Evolutionary conservation across 2,888 invertebrate species (phyloP).

Genomic region (Arctia plantaginis): DNA sequence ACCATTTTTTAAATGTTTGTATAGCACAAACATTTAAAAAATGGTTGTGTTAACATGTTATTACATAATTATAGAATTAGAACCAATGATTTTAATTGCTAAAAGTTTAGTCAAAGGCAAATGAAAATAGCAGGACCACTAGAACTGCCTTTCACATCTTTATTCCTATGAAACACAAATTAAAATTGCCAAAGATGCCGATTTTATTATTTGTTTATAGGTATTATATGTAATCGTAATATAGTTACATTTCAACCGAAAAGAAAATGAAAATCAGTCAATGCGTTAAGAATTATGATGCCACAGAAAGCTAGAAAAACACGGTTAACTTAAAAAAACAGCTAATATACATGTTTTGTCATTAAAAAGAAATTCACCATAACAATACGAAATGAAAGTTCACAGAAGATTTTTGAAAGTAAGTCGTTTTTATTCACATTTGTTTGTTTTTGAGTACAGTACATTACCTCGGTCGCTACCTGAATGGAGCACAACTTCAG

Average conservation of each 20-base stretch:
- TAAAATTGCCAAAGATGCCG: no score
- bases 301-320: no score
- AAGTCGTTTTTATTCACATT: slow-evolving; percentile 1
- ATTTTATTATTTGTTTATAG: no score
- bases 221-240: no score
- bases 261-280: no score
- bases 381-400: background rate
- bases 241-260: no score
- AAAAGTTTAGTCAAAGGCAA: background rate
- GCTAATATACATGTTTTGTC: background rate
- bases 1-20: background rate
- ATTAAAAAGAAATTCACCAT: background rate
- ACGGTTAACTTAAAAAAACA: no score
- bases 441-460: slow-evolving; percentile 5
- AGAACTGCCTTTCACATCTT: background rate
- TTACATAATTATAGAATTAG: background rate
- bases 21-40: background rate
- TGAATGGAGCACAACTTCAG: slow-evolving; percentile 37
- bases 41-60: background rate
- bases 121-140: background rate
- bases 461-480: slow-evolving; percentile 16
- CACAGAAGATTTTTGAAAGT: background rate
- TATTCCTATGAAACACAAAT: no score
- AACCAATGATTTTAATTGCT: background rate
- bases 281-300: no score